phyloP scores from a whole-genome alignment of 2,797 vertebrate species.

The Oryzias dopingdopingensis region DNA sequence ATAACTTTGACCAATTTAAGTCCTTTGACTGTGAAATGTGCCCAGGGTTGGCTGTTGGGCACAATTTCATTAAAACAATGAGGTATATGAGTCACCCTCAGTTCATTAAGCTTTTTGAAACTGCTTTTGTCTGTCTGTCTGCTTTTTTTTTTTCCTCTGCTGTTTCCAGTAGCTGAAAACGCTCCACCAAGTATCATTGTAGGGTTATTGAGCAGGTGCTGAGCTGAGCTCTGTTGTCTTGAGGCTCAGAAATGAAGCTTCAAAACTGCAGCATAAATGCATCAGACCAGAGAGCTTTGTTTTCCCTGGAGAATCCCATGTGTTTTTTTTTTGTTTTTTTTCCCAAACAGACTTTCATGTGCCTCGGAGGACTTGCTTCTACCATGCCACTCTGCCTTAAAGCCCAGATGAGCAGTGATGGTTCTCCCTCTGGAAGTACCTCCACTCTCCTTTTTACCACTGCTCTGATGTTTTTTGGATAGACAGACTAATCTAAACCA shows the following conservation, averaged over 20 bases:
- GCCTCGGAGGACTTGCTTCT: neutral
- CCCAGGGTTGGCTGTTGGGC: too few species aligned
- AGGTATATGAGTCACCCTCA: neutral
- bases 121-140: too few species aligned
- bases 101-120: neutral
- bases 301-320: neutral
- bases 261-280: neutral
- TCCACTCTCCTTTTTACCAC: neutral
- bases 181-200: too few species aligned
- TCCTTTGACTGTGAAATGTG: neutral
- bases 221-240: neutral
- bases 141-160: neutral
- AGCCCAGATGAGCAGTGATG: constrained; percentile 2
- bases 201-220: neutral
- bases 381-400: neutral
- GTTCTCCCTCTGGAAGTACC: neutral
- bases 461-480: neutral
- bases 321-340: neutral
- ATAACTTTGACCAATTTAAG: neutral
- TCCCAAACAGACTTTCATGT: neutral
- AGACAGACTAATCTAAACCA: neutral
- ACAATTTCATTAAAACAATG: too few species aligned
- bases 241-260: neutral
- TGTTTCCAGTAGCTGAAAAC: neutral
- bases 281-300: neutral